Percentiles rank a stretch among this genome's conserved stretches.
These are phyloP conservation scores for Parapristionchus giblindavisi DNA, from an alignment of 2,888 invertebrate species.

Conservation along the genomic window DNA sequence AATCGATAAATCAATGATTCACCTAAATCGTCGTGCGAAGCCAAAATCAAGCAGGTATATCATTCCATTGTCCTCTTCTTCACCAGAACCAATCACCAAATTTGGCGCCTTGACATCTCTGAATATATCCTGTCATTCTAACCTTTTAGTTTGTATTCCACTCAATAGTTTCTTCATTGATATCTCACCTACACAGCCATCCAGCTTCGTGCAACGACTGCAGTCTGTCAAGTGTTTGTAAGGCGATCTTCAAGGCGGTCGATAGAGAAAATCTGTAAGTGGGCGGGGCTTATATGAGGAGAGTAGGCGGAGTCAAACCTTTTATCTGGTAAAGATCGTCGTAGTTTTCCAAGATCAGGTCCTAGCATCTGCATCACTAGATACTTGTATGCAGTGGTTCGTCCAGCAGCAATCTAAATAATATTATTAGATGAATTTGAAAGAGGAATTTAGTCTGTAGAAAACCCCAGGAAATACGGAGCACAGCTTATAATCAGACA, in stretches of 20 bases:
- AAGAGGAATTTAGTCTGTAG: too few species aligned
- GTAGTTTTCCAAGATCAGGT: constrained; percentile 56
- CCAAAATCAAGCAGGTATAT: constrained; percentile 65
- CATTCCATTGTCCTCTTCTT: constrained; percentile 47
- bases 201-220: constrained; percentile 55
- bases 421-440: constrained; percentile 17
- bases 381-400: constrained; percentile 54
- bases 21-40: constrained; percentile 52
- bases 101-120: constrained; percentile 62
- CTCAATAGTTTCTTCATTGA: background rate
- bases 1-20: background rate
- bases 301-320: background rate
- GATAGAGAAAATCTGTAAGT: constrained; percentile 47
- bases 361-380: constrained; percentile 58
- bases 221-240: constrained; percentile 56
- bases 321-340: constrained; percentile 39
- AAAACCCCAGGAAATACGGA: too few species aligned
- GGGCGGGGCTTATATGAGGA: background rate
- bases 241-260: constrained; percentile 53
- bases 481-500: too few species aligned
- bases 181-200: constrained; percentile 47
- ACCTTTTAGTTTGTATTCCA: too few species aligned
- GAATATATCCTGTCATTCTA: too few species aligned
- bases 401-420: constrained; percentile 45
- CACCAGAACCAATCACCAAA: constrained; percentile 57